Evolutionary conservation across 2,113 vertebrate genomes (phyloP), one percentile per base, ranked within the genome.

Genomic region (Gobiocypris rarus): DNA sequence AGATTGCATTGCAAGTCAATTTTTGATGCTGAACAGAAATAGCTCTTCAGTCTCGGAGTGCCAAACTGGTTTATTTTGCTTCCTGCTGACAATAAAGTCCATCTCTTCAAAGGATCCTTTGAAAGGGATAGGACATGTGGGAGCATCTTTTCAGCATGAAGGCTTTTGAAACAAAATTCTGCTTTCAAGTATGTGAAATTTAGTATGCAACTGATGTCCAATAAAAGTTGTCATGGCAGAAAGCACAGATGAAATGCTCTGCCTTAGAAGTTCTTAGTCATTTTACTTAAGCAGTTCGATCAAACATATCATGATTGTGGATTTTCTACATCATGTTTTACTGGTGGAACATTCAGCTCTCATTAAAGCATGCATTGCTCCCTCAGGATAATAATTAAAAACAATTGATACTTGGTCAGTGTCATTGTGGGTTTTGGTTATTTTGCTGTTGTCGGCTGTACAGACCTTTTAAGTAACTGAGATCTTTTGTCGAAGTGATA

Each of bases 21-120:
- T 45, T 54, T 26, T 71, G 5, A 71, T 26, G 69, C 69, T 13
- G 22, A 24, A 73, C 38, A 8, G 6, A 24, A 71, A 73, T 73
- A 48, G 13, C 65, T 38, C 28, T 69, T 22, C 58, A 61, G 17
- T 69, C 15, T 67, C 34, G 28, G 31, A 38, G 65, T 14, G 22
- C 69, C 41, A 73, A 70, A 73, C 41, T 45, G n/a, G 11, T 73
- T 48, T 73, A 26, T 48, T 45, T 48, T 48, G 41, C 41, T 45
- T 48, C 69, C 38, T 4, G n/a, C 22, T 73, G 69, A 73, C 69
- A 71, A 71, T 71, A 43, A 71, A 71, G 11, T 13, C 19, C 67
- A 71, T 45, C 22, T 38, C 69, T 71, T 71, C 69, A 71, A 71
- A 73, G n/a, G 45, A 48, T 45, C 41, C 69, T 73, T 73, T 73